Evolutionary conservation across 2,113 vertebrate species (phyloP).

Genomic region (Sitta europaea): DNA sequence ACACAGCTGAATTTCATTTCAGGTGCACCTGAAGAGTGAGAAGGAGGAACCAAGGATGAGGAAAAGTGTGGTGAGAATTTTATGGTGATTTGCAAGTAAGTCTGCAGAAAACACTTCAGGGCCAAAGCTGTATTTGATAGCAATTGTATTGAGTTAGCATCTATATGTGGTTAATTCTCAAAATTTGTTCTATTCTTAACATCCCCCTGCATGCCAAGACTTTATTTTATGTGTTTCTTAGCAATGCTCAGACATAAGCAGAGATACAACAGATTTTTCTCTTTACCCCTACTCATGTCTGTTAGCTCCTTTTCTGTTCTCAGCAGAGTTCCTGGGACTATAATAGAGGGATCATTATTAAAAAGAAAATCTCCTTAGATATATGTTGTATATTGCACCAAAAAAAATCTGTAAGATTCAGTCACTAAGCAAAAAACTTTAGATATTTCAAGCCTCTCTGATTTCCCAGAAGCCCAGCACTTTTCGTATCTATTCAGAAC

Average conservation of each 20-base stretch:
- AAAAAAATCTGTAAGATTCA: background rate
- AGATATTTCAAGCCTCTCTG: background rate
- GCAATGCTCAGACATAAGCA: background rate
- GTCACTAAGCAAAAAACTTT: background rate
- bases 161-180: background rate
- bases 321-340: background rate
- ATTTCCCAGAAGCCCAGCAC: background rate
- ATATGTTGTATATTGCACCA: background rate
- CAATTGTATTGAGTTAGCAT: background rate
- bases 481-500: background rate
- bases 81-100: background rate
- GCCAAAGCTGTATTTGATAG: background rate
- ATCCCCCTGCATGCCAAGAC: background rate
- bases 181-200: background rate
- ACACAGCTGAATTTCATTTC: background rate
- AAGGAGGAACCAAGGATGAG: background rate
- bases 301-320: background rate
- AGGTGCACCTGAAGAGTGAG: background rate
- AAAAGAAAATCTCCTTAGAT: background rate
- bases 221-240: background rate
- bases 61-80: background rate
- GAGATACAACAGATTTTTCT: background rate
- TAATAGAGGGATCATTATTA: background rate
- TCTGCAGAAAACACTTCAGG: background rate
- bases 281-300: background rate